These are phyloP conservation scores for Macquaria ambigua DNA, from an alignment of 2,113 vertebrate genomes.

Conservation along the genomic window DNA sequence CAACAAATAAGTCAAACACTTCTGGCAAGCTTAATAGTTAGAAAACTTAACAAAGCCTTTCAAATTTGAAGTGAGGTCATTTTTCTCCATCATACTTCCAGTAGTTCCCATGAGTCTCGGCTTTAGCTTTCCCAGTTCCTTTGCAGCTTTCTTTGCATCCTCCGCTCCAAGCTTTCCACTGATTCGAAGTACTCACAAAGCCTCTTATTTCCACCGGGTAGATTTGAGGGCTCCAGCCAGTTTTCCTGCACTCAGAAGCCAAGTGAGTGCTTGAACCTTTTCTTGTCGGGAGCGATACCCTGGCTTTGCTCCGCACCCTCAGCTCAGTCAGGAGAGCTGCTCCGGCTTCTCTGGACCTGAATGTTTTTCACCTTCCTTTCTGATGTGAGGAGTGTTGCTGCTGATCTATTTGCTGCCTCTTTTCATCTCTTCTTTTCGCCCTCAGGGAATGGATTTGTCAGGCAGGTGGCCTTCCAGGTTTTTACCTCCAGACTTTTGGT, in stretches of 20 bases:
- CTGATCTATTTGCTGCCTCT: slow-evolving; percentile 25
- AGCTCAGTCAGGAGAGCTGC: slow-evolving; percentile 8
- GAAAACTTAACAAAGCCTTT: slow-evolving; percentile 19
- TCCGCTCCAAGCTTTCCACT: neutral
- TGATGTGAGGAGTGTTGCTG: slow-evolving; percentile 13
- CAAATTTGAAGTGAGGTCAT: slow-evolving; percentile 11
- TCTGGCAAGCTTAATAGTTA: slow-evolving; percentile 4
- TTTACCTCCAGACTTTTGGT: slow-evolving; percentile 38
- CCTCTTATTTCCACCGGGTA: slow-evolving; percentile 38
- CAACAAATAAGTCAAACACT: neutral
- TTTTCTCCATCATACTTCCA: slow-evolving; percentile 6
- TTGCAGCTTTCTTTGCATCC: slow-evolving; percentile 12
- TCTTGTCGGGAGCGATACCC: slow-evolving; percentile 31
- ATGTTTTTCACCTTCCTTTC: slow-evolving; percentile 31
- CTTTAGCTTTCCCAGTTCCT: slow-evolving; percentile 2
- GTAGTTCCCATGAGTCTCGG: neutral
- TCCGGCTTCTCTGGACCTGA: slow-evolving; percentile 3
- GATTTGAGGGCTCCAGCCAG: slow-evolving; percentile 33
- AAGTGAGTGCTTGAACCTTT: slow-evolving; percentile 47
- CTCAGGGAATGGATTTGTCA: slow-evolving; percentile 27
- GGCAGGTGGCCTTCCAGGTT: slow-evolving; percentile 42
- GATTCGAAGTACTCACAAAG: slow-evolving; percentile 28
- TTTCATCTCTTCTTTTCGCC: slow-evolving; percentile 1
- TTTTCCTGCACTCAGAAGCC: slow-evolving; percentile 39
- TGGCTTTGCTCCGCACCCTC: slow-evolving; percentile 3